Evolutionary conservation across 2,797 vertebrate genomes (phyloP), one percentile per base, ranked within the genome.

Genomic region (Eleutherodactylus coqui): DNA sequence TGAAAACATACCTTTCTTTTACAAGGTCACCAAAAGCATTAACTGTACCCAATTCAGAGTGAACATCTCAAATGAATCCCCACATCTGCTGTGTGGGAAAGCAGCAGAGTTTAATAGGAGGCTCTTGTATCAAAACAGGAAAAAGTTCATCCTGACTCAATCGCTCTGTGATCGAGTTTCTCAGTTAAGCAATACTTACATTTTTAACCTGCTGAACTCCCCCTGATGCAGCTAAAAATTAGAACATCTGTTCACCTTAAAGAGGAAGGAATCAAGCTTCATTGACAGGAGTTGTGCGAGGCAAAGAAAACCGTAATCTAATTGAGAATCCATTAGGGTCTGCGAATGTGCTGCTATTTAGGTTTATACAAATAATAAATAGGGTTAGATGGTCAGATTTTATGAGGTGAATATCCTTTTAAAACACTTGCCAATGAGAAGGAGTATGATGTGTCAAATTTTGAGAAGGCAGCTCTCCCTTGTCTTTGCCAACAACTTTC

Each of bases 51-150:
- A 73, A 85, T 49, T 19, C 70, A 83, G 67, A 53, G 14, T 76
- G 76, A 79, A 79, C 64, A 55, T 72, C 76, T 79, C 38, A 55
- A 70, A 53, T 69, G 58, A 67, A 55, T 55, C 62, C 70, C 62
- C 36, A 70, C 49, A 85, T 79, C 84, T 85, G 69, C 51, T 75
- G 51, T 79, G 77, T 85, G 79, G 58, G 70, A 86, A 82, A 67
- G 29, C 84, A 75, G 41, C 45, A 77, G 83, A 38, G 69, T 70
- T 75, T 62, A 72, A 73, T n/a, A 70, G 80, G 67, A 73, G 10
- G 19, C 41, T 73, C 64, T 64, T 51, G 69, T 64, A 81, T 21
- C 43, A 75, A 64, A 81, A 72, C 69, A 86, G 19, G 38, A 75
- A 19, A n/a, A 8, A 64, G 47, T 36, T 70, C 75, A 72, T 86